A percentile compares a stretch with the other conserved stretches of the same genome.
Evolutionary conservation across 2,113 vertebrate genomes (phyloP).

Genomic region (Syrrhaptes paradoxus): DNA sequence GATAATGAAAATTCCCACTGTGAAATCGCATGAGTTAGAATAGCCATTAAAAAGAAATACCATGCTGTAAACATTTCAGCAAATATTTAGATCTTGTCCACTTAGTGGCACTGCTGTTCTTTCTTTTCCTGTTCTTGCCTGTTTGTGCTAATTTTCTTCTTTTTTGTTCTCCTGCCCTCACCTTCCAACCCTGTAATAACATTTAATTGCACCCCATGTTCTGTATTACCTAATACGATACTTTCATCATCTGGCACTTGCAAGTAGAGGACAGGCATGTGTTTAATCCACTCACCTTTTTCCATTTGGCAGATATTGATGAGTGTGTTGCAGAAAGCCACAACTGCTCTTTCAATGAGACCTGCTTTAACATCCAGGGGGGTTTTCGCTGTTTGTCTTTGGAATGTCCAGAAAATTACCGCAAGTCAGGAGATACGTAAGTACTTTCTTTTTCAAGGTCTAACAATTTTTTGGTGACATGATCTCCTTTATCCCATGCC

Average conservation of each 20-base stretch:
- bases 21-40: not conserved
- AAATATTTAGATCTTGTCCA: constrained; percentile 10
- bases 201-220: not conserved
- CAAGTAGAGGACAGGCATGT: not conserved
- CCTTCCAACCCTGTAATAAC: not conserved
- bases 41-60: not conserved
- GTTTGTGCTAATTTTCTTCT: not conserved
- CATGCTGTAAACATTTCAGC: not conserved
- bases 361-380: constrained; percentile 96
- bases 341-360: constrained; percentile 87
- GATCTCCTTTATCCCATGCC: not conserved
- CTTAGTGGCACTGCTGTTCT: constrained; percentile 56
- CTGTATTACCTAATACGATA: not conserved
- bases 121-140: not conserved
- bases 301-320: constrained; percentile 82
- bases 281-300: not conserved
- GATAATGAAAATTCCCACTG: not conserved
- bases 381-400: constrained; percentile 89
- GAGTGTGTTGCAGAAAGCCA: constrained; percentile 92
- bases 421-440: constrained; percentile 89
- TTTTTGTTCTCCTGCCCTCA: not conserved
- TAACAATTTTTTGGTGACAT: not conserved
- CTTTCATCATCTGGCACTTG: not conserved
- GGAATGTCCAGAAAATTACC: constrained; percentile 90
- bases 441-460: constrained; percentile 54